phyloP scores from a whole-genome alignment of 2,888 invertebrate genomes.

The Caenorhabditis sp. region DNA sequence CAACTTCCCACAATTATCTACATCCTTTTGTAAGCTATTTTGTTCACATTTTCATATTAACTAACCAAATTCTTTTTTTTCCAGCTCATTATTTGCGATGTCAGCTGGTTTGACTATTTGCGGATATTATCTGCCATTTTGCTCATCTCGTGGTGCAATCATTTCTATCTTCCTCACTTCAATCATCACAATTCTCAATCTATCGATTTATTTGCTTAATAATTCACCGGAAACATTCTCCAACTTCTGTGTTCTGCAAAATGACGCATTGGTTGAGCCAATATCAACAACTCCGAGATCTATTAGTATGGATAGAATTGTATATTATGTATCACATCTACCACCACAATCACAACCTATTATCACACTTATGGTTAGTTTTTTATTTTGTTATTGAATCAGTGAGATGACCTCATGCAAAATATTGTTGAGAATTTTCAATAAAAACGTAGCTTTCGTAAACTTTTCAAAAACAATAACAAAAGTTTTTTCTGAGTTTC shows the following conservation, averaged over 20 bases:
- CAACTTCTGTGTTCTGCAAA: constrained; percentile 30
- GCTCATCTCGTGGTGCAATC: constrained; percentile 44
- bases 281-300: constrained; percentile 15
- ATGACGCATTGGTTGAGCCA: constrained; percentile 17
- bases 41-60: not conserved
- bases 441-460: no score
- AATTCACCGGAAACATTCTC: constrained; percentile 25
- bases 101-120: constrained; percentile 43
- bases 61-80: constrained; percentile 5
- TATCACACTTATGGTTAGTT: constrained; percentile 29
- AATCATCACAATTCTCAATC: constrained; percentile 13
- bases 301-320: constrained; percentile 34
- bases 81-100: constrained; percentile 46
- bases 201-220: constrained; percentile 25
- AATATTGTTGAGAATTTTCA: no score
- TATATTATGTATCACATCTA: constrained; percentile 28
- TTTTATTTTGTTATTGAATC: no score
- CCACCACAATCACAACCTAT: constrained; percentile 42
- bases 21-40: constrained; percentile 36
- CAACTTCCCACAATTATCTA: constrained; percentile 33
- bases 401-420: no score
- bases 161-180: constrained; percentile 31
- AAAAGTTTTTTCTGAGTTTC: no score
- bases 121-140: constrained; percentile 56
- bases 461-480: no score